phyloP scores from a whole-genome alignment of 2,888 invertebrate species.

The Pedicia rivosa region DNA sequence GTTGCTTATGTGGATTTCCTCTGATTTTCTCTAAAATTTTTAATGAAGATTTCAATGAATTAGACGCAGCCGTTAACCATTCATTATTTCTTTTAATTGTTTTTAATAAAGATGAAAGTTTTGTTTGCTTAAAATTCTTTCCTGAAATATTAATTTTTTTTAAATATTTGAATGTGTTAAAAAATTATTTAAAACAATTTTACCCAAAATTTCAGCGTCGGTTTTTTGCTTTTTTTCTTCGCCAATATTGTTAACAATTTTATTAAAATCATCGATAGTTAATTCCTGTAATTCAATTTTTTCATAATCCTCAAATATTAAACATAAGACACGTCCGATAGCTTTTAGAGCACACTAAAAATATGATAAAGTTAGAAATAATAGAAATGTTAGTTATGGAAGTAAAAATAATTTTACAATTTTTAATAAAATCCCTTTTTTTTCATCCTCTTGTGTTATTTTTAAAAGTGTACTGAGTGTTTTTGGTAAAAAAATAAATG shows the following conservation, averaged over 20 bases:
- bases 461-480: conserved; percentile 34
- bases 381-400: too few relatives aligned
- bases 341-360: conserved; percentile 21
- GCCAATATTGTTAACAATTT: background rate
- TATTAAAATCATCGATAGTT: conserved; percentile 4
- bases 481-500: conserved; percentile 43
- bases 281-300: conserved; percentile 13
- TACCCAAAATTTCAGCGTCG: conserved; percentile 15
- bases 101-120: conserved; percentile 18
- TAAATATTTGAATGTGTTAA: too few relatives aligned
- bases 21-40: conserved; percentile 28
- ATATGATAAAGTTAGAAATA: too few relatives aligned
- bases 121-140: conserved; percentile 16
- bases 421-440: conserved; percentile 36
- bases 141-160: too few relatives aligned
- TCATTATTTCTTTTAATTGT: conserved; percentile 18
- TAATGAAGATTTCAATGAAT: conserved; percentile 29
- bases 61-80: conserved; percentile 30
- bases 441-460: conserved; percentile 35
- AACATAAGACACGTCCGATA: conserved; percentile 21
- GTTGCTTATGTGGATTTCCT: conserved; percentile 41
- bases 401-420: too few relatives aligned
- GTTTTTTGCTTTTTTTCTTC: background rate
- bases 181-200: too few relatives aligned
- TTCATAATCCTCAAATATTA: conserved; percentile 26